These are phyloP conservation scores for Cataglyphis livida DNA, from an alignment of 2,888 invertebrate genomes.

Conservation along the genomic window DNA sequence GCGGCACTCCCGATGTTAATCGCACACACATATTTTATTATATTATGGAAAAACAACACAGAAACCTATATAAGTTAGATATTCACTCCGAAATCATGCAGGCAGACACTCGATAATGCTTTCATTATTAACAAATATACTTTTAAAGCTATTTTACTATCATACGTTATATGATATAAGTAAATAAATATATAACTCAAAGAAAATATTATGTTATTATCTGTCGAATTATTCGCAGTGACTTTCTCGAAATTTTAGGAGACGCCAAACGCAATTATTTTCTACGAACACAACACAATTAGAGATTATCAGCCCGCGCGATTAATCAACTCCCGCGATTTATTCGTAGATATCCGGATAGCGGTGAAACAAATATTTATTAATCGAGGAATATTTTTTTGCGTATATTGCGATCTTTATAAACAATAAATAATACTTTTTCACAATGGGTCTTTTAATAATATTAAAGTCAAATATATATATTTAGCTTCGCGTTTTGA, in stretches of 20 bases:
- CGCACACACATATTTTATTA: neutral
- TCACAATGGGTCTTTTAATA: neutral
- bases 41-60: neutral
- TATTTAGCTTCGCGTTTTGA: too few relatives aligned
- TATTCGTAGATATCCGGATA: neutral
- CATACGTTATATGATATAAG: neutral
- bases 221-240: neutral
- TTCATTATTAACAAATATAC: neutral
- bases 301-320: neutral
- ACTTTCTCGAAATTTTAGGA: neutral
- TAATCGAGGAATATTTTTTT: neutral
- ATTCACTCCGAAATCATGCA: neutral
- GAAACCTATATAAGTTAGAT: neutral
- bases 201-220: neutral
- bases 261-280: neutral
- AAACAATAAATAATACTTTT: neutral
- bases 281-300: neutral
- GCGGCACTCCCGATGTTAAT: neutral
- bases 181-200: neutral
- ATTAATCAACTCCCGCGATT: neutral
- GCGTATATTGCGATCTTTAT: neutral
- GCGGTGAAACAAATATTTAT: neutral
- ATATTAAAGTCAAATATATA: neutral
- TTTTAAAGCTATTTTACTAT: neutral
- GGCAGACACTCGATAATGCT: neutral